Evolutionary conservation across 2,797 vertebrate species (phyloP).

Genomic region (Argyrosomus regius): DNA sequence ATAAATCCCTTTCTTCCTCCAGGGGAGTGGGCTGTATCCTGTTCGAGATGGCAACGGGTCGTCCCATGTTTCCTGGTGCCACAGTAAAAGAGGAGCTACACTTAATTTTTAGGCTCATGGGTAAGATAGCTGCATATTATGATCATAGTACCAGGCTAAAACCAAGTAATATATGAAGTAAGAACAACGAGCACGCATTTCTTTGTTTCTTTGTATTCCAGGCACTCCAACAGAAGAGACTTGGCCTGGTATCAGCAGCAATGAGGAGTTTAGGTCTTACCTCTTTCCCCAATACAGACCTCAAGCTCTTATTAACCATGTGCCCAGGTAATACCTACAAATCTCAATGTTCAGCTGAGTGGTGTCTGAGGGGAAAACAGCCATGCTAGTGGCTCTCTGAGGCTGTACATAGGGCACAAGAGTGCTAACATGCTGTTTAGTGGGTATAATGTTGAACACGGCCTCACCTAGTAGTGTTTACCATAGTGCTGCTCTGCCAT

Average conservation of each 20-base stretch:
- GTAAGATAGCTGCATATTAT: constrained; percentile 75
- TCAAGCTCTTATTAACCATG: constrained; percentile 87
- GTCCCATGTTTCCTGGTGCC: constrained; percentile 96
- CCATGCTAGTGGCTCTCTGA: no score
- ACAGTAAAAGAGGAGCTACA: constrained; percentile 97
- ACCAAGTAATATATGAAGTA: neutral
- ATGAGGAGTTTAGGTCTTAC: constrained; percentile 86
- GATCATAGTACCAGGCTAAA: neutral
- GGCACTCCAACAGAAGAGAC: constrained; percentile 86
- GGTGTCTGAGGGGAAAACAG: neutral
- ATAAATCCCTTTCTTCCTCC: constrained; percentile 34
- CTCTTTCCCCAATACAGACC: constrained; percentile 85
- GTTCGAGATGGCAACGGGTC: constrained; percentile 96
- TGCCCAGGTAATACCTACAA: constrained; percentile 83
- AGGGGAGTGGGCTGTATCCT: constrained; percentile 97
- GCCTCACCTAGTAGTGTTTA: neutral
- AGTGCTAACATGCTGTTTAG: neutral
- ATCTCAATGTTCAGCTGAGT: neutral
- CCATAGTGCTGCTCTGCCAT: neutral
- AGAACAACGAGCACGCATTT: neutral
- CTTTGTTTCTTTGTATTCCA: constrained; percentile 52
- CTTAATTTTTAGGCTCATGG: constrained; percentile 93
- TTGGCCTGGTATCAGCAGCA: constrained; percentile 83
- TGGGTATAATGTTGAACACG: neutral
- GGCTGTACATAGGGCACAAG: neutral